Conservation (phyloP, 1,140 invertebrate species). For the Caenorhabditis tropicalis region DNA sequence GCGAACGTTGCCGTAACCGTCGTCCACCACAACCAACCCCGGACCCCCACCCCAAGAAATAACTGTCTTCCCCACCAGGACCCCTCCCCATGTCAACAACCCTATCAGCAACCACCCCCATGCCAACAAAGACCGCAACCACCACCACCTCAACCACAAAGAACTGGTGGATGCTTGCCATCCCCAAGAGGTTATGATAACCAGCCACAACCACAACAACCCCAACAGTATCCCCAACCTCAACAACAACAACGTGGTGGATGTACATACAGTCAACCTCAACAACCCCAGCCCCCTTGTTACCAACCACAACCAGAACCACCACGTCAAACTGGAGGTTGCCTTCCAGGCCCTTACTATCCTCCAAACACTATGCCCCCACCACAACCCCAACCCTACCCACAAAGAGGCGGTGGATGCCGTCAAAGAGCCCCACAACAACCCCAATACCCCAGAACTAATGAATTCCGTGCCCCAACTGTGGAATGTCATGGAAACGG, state of each 20-base stretch:
- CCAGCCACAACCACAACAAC: constrained; percentile 30
- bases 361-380: constrained; percentile 21
- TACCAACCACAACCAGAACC: constrained; percentile 30
- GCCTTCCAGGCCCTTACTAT: constrained; percentile 35
- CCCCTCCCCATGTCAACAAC: constrained; percentile 23
- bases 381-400: constrained; percentile 16
- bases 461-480: constrained; percentile 27
- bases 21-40: constrained; percentile 30
- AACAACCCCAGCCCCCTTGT: constrained; percentile 18
- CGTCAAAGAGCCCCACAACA: constrained; percentile 31
- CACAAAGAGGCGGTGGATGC: constrained; percentile 20
- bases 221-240: background rate
- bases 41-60: constrained; percentile 37
- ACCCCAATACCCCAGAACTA: constrained; percentile 27
- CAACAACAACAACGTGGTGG: constrained; percentile 3
- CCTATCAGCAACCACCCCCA: background rate
- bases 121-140: constrained; percentile 30
- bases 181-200: constrained; percentile 32
- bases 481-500: constrained; percentile 39
- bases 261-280: constrained; percentile 32
- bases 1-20: background rate
- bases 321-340: constrained; percentile 33
- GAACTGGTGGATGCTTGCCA: constrained; percentile 23
- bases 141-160: background rate
- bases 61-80: constrained; percentile 27